Evolutionary conservation across 2,113 vertebrate genomes (phyloP).

Genomic region (Neotoma lepida): DNA sequence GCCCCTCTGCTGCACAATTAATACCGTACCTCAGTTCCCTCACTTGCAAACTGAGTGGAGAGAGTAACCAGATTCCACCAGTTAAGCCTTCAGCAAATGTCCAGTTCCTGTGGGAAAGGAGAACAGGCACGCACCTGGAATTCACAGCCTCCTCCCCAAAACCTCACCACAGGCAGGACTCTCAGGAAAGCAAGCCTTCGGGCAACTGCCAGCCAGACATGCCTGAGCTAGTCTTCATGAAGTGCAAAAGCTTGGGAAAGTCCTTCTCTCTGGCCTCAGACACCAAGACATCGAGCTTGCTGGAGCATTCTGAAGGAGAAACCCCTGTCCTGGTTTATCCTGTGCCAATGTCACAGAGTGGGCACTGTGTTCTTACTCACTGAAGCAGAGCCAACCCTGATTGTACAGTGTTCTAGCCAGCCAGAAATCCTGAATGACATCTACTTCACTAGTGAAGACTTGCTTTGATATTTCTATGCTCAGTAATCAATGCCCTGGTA

Average conservation of each 20-base stretch:
- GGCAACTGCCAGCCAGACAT: neutral
- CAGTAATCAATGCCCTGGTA: neutral
- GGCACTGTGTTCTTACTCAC: accelerated
- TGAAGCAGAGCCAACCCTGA: neutral
- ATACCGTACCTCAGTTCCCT: neutral
- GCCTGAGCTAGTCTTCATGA: neutral
- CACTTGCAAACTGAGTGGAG: neutral
- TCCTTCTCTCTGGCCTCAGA: neutral
- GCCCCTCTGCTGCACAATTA: neutral
- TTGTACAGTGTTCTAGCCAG: neutral
- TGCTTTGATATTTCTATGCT: too few species aligned
- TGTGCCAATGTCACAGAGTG: neutral
- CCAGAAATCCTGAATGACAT: neutral
- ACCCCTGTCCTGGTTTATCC: neutral
- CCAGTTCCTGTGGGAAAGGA: neutral
- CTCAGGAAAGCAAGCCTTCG: neutral
- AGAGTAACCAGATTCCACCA: neutral
- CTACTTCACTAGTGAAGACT: neutral
- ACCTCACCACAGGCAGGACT: neutral
- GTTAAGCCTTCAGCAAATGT: neutral
- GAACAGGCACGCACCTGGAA: neutral
- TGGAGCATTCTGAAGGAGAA: neutral
- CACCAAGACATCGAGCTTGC: neutral
- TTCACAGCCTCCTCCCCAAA: neutral
- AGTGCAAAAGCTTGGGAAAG: neutral